Evolutionary conservation across 2,797 vertebrate genomes (phyloP), one percentile per base, ranked within the genome.

Genomic region (Chrosomus eos): DNA sequence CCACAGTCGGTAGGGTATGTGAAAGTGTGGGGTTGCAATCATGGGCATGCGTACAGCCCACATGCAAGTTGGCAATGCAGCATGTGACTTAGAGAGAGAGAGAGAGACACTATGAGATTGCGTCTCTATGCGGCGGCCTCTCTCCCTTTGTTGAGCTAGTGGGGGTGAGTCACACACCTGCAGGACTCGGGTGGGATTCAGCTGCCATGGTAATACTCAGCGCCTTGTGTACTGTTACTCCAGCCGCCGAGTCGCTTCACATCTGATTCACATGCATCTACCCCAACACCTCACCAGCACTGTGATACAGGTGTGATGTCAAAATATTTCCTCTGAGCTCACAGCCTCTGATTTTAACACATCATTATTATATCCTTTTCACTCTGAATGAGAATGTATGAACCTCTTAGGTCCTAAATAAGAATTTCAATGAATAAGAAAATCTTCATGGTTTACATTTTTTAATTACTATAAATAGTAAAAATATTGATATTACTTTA

Each of bases 121-220:
- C 74, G 43, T 89, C 85, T 84, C 70, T 76, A 81, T 89, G 87
- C 87, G 74, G 88, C 81, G 85, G 85, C 86, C 80, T 74, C 83
- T 85, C 79, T 90, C 40, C 82, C 74, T 85, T 87, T 89, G 82
- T 89, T 86, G 55, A 84, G 81, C 88, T 87, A 78, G 85, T 87
- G 76, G 88, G 83, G 87, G 84, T 91, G 89, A 91, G 86, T 91
- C 89, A 91, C 88, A 88, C 89, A 89, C 88, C 88, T 90, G 89
- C 89, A 89, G 86, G 86, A 88, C 87, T 87, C 84, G 88, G 88
- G 83, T 89, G 90, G 90, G 90, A 89, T 88, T 89, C 78, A 68
- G 88, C 88, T 90, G 87, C 88, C 87, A 91, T 91, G 90, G 89
- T 87, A 84, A 91, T 90, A 84, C 86, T 76, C 71, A 62, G 81